Base-by-base conservation (phyloP, 1,140 invertebrate genomes). In the Gonioctena quinquepunctata region DNA sequence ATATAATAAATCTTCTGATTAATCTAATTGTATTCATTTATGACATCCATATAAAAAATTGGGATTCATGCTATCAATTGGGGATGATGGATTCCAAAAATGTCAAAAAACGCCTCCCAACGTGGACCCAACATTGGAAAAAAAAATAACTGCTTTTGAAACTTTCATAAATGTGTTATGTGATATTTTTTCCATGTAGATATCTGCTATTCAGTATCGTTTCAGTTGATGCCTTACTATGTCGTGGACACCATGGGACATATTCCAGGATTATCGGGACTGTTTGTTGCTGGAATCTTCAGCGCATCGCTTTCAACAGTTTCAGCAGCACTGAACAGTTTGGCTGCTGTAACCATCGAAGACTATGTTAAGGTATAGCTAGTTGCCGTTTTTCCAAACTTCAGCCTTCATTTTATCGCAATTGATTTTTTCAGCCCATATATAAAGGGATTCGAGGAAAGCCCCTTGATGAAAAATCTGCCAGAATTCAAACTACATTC, bases 321-420 rank as follows among this genome's bases (percentile, higher is more conserved):
- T 50, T 96, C 94, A 0, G 94, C 94, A 6, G 88, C 92, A 21
- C 84, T 95, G 26, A 96, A 96, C 82, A 93, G 94, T 8, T 83
- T 96, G 19, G 91, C 94, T 11, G 94, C 94, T 11, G 93, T 96
- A n/a, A 94, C 92, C 1, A 86, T 95, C 65, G 91, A 94, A 77
- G 94, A 96, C 84, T 94, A 94, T 77, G 81, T 93, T 1, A 90
- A 90, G 79, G 80, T 81, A 77, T 68, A 42, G 33, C 6, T 42
- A 6, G n/a, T n/a, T 56, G 6, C 4, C 16, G 3, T 27, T 61
- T 61, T 61, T 23, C 8, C 22, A 3, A 42, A n/a, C 33, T 42
- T n/a, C n/a, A n/a, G n/a, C n/a, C n/a, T n/a, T n/a, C n/a, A n/a
- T n/a, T n/a, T n/a, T n/a, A n/a, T n/a, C n/a, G n/a, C n/a, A n/a